Conservation (phyloP, 2,797 vertebrate genomes). For the Leontopithecus rosalia region DNA sequence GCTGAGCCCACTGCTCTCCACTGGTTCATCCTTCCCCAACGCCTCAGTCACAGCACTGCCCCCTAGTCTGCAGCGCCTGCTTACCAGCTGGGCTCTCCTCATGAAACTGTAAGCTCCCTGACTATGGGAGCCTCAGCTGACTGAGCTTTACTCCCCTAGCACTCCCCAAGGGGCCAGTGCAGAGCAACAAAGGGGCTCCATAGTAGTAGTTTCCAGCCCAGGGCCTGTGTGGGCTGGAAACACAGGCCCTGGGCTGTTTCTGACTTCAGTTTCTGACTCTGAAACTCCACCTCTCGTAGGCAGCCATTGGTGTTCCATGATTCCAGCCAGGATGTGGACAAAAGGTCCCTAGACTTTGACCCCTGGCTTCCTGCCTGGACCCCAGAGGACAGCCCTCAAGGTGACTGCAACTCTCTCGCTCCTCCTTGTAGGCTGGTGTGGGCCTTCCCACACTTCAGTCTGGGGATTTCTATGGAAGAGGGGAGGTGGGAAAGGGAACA, state of each 20-base stretch:
- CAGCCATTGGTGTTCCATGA: constrained; percentile 74
- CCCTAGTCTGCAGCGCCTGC: background rate
- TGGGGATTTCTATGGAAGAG: background rate
- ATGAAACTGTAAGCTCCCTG: background rate
- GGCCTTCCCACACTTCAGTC: background rate
- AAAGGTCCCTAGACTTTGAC: constrained; percentile 41
- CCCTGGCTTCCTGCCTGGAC: constrained; percentile 80
- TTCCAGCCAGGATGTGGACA: constrained; percentile 74
- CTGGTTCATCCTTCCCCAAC: background rate
- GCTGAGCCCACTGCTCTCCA: background rate
- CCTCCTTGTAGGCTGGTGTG: background rate
- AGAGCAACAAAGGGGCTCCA: background rate
- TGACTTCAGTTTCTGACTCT: background rate
- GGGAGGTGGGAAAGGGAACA: background rate
- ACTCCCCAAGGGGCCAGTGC: no score
- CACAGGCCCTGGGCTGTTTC: background rate
- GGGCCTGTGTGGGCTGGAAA: no score
- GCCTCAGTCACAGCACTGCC: no score
- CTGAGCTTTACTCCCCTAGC: background rate
- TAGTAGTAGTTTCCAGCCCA: background rate
- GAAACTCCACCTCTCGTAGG: constrained; percentile 62
- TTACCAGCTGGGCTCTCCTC: background rate
- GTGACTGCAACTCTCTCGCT: constrained; percentile 66
- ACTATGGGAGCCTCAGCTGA: background rate
- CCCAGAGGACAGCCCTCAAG: constrained; percentile 19